Evolutionary conservation across 2,113 vertebrate genomes (phyloP).

Genomic region (Xiphorhynchus elegans): DNA sequence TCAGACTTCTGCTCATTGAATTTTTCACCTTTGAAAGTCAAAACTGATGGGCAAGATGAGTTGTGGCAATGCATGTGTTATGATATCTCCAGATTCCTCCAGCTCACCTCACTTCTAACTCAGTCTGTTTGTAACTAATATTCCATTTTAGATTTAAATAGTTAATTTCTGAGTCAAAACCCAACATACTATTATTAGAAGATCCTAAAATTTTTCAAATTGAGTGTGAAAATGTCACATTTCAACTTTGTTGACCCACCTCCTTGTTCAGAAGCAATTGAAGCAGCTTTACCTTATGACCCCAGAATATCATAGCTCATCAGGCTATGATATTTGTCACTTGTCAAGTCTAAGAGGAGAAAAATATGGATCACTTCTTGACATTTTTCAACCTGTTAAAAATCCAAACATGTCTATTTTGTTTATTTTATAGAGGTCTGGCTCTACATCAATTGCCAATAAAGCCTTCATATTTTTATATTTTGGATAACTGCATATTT

Average conservation of each 20-base stretch:
- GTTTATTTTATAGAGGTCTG: not conserved
- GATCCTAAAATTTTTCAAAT: not conserved
- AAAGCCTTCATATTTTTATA: not conserved
- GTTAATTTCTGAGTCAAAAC: not conserved
- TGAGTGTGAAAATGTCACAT: not conserved
- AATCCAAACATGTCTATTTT: not conserved
- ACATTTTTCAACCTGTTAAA: slow-evolving; percentile 24
- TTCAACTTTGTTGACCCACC: slow-evolving; percentile 5
- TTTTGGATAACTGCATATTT: not conserved
- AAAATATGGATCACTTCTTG: not conserved
- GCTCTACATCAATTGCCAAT: not conserved
- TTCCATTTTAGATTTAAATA: not conserved
- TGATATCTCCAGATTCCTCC: not conserved
- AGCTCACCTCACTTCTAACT: not conserved
- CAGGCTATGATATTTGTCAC: not conserved
- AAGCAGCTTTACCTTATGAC: not conserved
- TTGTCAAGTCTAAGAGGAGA: not conserved
- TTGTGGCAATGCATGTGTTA: not conserved
- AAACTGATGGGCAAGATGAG: rapidly evolving
- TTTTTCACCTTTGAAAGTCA: not conserved
- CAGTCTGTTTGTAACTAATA: not conserved
- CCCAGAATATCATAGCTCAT: not conserved
- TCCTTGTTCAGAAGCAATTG: not conserved
- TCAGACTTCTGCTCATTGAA: not conserved
- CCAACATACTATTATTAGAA: not conserved